Percentiles rank a stretch among this genome's conserved stretches.
phyloP scores from a whole-genome alignment of 2,888 invertebrate genomes.

The Phorcus lineatus region DNA sequence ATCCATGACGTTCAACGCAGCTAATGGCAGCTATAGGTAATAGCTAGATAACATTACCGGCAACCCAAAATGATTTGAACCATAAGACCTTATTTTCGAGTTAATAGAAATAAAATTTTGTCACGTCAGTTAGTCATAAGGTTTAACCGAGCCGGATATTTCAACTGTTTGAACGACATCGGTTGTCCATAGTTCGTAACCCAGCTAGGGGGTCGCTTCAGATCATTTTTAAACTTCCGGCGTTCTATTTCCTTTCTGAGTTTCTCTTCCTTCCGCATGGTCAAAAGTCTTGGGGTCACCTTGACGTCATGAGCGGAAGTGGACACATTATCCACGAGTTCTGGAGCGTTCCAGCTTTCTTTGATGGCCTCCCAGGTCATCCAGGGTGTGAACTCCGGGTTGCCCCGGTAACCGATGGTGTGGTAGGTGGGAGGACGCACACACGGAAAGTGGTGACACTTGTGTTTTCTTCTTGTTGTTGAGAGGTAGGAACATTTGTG shows the following conservation, averaged over 20 bases:
- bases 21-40: no score
- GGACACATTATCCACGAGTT: not conserved
- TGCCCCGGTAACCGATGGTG: not conserved
- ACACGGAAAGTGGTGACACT: slow-evolving; percentile 11
- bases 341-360: not conserved
- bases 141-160: not conserved
- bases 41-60: no score
- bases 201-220: not conserved
- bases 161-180: not conserved
- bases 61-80: no score
- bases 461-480: not conserved
- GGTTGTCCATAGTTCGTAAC: slow-evolving; percentile 14
- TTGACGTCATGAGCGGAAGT: not conserved
- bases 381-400: not conserved
- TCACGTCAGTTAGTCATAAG: not conserved
- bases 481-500: not conserved
- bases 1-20: no score
- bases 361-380: slow-evolving; percentile 1
- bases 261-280: not conserved
- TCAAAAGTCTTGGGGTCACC: not conserved
- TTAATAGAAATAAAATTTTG: no score
- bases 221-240: not conserved
- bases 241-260: not conserved
- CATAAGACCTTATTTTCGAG: no score
- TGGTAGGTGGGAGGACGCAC: not conserved